Evolutionary conservation across 2,888 invertebrate genomes (phyloP).

Genomic region (Lycophotia porphyrea): DNA sequence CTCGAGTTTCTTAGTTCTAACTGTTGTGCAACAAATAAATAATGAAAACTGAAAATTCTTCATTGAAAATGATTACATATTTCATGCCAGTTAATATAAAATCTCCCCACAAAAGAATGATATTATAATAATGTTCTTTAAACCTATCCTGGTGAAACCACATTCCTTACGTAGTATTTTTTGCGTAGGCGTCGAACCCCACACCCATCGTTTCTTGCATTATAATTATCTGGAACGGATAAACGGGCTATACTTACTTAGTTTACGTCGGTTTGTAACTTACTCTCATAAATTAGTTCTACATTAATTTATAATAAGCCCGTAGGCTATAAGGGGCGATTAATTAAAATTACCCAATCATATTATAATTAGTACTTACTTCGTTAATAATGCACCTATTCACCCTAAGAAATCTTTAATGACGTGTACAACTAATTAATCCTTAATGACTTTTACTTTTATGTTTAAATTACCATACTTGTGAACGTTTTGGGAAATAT

Average conservation of each 20-base stretch:
- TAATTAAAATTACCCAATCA: slow-evolving; percentile 40
- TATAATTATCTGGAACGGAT: slow-evolving; percentile 73
- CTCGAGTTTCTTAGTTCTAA: background rate
- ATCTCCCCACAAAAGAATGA: slow-evolving; percentile 3
- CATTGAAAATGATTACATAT: background rate
- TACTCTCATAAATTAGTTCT: slow-evolving; percentile 52
- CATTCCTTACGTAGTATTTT: slow-evolving; percentile 63
- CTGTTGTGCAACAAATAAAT: too few species aligned
- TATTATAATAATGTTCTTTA: slow-evolving; percentile 46
- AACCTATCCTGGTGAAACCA: slow-evolving; percentile 57
- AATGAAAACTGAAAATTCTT: background rate
- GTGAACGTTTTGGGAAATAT: background rate
- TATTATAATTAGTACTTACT: slow-evolving; percentile 21
- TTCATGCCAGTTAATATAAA: slow-evolving; percentile 19
- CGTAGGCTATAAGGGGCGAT: slow-evolving; percentile 22
- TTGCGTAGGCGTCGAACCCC: slow-evolving; percentile 70
- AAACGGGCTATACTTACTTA: slow-evolving; percentile 56
- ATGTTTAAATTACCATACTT: background rate
- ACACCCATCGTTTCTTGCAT: slow-evolving; percentile 67
- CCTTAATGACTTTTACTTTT: slow-evolving; percentile 2
- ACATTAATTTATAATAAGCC: slow-evolving; percentile 53
- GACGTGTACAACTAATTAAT: slow-evolving; percentile 8
- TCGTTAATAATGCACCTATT: slow-evolving; percentile 20
- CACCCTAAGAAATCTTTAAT: slow-evolving; percentile 27
- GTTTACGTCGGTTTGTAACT: slow-evolving; percentile 54